Percentiles rank a stretch among this genome's conserved stretches.
Conservation (phyloP, 37 sponge, comb jelly and placozoan genomes). For the Halichondria panicea region DNA sequence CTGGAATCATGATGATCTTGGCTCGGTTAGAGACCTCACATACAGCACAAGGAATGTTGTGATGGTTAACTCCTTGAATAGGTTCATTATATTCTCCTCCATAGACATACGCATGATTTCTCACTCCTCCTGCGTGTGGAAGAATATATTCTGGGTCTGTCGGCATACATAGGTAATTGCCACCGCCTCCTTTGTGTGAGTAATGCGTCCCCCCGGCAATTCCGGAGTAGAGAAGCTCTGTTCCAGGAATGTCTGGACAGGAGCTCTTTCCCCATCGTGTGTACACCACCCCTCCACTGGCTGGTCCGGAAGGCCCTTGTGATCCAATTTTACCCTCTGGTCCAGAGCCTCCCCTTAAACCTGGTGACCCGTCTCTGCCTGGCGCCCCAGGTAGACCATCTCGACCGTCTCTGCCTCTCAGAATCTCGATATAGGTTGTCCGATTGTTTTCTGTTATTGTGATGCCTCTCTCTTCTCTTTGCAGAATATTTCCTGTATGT, state of each 20-base stretch:
- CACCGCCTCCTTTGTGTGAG: conserved; percentile 20
- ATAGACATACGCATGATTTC: background rate
- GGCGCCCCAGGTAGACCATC: background rate
- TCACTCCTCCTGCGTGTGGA: background rate
- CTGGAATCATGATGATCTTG: conserved; percentile 34
- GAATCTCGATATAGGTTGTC: too few relatives aligned
- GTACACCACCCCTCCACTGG: conserved; percentile 20
- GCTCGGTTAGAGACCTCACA: conserved; percentile 19
- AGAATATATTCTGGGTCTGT: conserved; percentile 18
- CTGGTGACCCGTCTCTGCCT: background rate
- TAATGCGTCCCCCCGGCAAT: conserved; percentile 15
- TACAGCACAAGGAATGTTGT: conserved; percentile 47
- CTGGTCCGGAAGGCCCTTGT: conserved; percentile 16
- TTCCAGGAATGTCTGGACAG: conserved; percentile 18
- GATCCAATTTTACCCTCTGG: background rate
- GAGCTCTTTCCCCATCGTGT: conserved; percentile 33
- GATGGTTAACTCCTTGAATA: conserved; percentile 6
- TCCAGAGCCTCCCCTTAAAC: conserved; percentile 15
- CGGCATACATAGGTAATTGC: conserved; percentile 30
- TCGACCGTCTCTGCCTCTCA: too few relatives aligned
- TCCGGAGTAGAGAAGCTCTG: conserved; percentile 33
- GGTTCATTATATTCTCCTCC: conserved; percentile 30
- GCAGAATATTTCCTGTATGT: too few relatives aligned
- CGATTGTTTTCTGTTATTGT: too few relatives aligned
- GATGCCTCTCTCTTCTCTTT: too few relatives aligned